Conservation (phyloP, 2,113 vertebrate genomes). For the Synodontis membranacea region DNA sequence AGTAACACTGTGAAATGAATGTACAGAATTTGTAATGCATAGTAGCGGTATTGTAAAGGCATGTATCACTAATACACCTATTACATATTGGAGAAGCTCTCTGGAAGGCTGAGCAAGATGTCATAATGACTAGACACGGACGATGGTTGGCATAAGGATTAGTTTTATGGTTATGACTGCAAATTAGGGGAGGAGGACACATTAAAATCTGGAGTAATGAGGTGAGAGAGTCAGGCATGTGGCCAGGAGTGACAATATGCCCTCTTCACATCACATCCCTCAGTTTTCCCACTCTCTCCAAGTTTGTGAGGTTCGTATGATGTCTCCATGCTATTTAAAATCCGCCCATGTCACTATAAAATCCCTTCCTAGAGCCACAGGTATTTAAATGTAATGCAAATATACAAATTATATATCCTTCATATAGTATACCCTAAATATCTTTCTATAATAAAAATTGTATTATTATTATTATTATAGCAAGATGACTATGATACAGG, state of each 20-base stretch:
- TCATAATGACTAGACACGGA: constrained; percentile 5
- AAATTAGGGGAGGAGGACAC: constrained; percentile 5
- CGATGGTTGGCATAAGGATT: constrained; percentile 33
- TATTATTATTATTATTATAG: not conserved
- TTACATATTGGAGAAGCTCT: constrained; percentile 29
- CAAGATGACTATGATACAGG: not conserved
- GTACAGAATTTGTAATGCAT: not conserved
- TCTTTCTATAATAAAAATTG: too few relatives aligned
- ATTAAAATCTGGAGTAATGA: constrained; percentile 27
- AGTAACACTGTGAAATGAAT: not conserved
- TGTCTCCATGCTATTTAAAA: not conserved
- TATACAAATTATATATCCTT: not conserved
- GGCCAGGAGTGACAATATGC: constrained; percentile 20
- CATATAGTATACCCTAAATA: too few relatives aligned
- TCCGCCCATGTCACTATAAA: not conserved
- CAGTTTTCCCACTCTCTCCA: not conserved
- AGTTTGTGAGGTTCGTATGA: constrained; percentile 1
- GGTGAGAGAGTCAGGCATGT: constrained; percentile 25
- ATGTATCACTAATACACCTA: not conserved
- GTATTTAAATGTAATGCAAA: not conserved
- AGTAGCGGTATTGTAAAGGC: not conserved
- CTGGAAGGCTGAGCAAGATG: constrained; percentile 18
- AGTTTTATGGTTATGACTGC: constrained; percentile 38
- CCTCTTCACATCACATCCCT: constrained; percentile 17
- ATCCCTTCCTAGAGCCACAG: not conserved